Conservation (phyloP, 2,888 invertebrate genomes). For the Polyploca ridens region DNA sequence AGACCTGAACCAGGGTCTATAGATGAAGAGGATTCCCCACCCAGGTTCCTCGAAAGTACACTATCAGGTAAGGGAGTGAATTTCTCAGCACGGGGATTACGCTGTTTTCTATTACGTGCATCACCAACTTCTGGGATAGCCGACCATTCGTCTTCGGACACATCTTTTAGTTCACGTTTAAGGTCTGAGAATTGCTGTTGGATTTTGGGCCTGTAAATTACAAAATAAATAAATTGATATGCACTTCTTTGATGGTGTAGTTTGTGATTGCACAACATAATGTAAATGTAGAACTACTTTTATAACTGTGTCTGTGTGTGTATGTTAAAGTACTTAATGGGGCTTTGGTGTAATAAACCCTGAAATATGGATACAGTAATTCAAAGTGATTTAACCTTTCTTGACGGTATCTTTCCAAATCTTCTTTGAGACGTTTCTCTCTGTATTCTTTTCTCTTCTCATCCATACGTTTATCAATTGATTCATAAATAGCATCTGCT, state of each 20-base stretch:
- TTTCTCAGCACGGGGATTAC: conserved; percentile 97
- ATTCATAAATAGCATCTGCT: conserved; percentile 99
- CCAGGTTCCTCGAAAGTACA: conserved; percentile 93
- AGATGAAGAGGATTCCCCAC: conserved; percentile 90
- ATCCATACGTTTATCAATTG: conserved; percentile 99
- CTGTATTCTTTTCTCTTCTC: conserved; percentile 98
- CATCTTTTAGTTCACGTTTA: conserved; percentile 92
- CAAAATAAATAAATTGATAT: not conserved
- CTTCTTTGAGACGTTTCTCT: conserved; percentile 94
- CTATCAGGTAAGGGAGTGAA: conserved; percentile 99
- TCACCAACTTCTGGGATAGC: conserved; percentile 99
- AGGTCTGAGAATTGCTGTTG: conserved; percentile 99
- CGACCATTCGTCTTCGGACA: conserved; percentile 98
- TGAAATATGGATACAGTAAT: too few species aligned
- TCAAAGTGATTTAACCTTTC: conserved; percentile 84
- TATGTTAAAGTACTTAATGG: too few species aligned
- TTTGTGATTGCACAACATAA: too few species aligned
- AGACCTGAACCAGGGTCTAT: conserved; percentile 94
- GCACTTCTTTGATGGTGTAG: too few species aligned
- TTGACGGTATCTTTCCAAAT: conserved; percentile 98
- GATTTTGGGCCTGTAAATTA: conserved; percentile 92
- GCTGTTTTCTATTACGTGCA: conserved; percentile 97
- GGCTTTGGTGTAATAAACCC: too few species aligned
- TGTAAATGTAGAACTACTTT: too few species aligned
- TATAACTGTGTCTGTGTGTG: too few species aligned